Evolutionary conservation across 2,888 invertebrate genomes (phyloP).

Genomic region (Odontomyia ornata): DNA sequence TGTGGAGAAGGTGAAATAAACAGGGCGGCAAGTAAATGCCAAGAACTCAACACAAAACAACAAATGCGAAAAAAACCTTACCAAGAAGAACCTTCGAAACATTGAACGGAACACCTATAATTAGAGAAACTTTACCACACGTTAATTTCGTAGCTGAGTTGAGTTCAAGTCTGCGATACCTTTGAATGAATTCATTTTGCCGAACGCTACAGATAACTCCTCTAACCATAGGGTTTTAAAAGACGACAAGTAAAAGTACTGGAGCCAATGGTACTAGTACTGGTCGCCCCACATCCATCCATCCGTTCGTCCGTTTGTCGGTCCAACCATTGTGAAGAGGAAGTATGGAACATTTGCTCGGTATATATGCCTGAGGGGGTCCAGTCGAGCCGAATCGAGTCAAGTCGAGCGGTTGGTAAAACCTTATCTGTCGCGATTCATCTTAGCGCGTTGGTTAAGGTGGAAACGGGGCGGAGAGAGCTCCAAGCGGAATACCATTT

Average conservation of each 20-base stretch:
- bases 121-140: slow-evolving; percentile 55
- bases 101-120: slow-evolving; percentile 53
- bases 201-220: background rate
- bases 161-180: slow-evolving; percentile 35
- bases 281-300: too few species aligned
- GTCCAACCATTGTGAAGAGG: background rate
- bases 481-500: background rate
- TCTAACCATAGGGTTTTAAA: slow-evolving; percentile 9
- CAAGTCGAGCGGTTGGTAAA: background rate
- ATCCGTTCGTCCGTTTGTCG: background rate
- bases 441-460: background rate
- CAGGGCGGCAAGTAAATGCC: background rate
- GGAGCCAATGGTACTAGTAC: too few species aligned
- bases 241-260: background rate
- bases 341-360: slow-evolving; percentile 19
- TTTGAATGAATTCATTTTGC: slow-evolving; percentile 1
- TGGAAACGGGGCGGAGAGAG: background rate
- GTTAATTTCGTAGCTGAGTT: slow-evolving; percentile 51
- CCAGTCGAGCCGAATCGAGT: background rate
- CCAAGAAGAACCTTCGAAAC: slow-evolving; percentile 28
- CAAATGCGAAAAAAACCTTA: slow-evolving; percentile 12
- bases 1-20: background rate
- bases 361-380: background rate
- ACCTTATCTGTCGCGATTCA: slow-evolving; percentile 12
- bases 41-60: background rate